Base-by-base conservation (phyloP, 2,888 invertebrate genomes). In the Temnothorax ravouxi region DNA sequence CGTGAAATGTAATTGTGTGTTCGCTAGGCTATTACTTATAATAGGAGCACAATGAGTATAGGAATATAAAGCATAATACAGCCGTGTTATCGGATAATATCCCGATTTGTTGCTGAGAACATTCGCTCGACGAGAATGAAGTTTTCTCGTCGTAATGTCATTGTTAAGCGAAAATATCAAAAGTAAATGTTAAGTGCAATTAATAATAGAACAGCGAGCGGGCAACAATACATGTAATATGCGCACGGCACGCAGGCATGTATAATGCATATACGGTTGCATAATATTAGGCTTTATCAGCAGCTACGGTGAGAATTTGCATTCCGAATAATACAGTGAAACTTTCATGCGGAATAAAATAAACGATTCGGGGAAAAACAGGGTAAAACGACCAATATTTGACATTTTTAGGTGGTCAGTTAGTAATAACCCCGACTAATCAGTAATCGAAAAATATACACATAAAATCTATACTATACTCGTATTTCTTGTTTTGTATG, bases 1-100 rank as follows among this genome's bases (percentile, higher is more conserved):
- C 72, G 79, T 80, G 59, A 80, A 80, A 80, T 80, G 72, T 80
- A 80, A 80, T 80, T 80, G 72, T 80, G 72, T 72, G 72, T 59
- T 47, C 56, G 44, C 71, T 59, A 72, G 72, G 72, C 79, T 80
- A 80, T 80, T 80, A 80, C 79, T 80, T 80, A 59, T 72, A 72
- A 71, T 59, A 72, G 79, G 72, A 71, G 72, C 34, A 59, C 72
- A 56, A 59, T 71, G 79, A 56, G 13, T 59, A 69, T 59, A 34
- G 29, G 67, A 71, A 72, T 72, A 76, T 52, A 44, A 41, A 64
- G 76, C 34, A 21, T 11, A 59, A 72, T 56, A 79, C 54, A 34
- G 44, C 25, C 21, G 13, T 47, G 47, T 59, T 71, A 80, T 80
- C 72, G 79, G 41, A 71, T 80, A 80, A 80, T 80, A 47, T 44